A percentile compares a stretch with the other conserved stretches of the same genome.
phyloP scores from a whole-genome alignment of 2,888 invertebrate genomes.

The Cerastis leucographa region DNA sequence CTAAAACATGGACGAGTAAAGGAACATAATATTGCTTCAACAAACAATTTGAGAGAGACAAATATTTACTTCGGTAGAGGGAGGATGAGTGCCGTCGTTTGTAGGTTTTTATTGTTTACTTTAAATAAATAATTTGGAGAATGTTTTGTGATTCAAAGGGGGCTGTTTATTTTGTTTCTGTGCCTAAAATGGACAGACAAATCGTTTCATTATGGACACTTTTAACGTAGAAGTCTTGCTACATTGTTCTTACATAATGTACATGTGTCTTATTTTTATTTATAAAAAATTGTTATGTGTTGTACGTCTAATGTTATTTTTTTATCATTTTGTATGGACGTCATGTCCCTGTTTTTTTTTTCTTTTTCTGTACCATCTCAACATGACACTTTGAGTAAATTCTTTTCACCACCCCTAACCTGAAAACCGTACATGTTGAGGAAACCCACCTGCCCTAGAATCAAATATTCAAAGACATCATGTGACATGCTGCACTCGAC shows the following conservation, averaged over 20 bases:
- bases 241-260: neutral
- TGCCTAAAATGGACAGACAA: neutral
- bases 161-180: neutral
- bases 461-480: neutral
- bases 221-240: neutral
- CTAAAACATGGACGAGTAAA: conserved; percentile 1
- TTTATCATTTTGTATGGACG: too few species aligned
- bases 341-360: too few species aligned
- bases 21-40: conserved; percentile 33
- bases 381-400: neutral
- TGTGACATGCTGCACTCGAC: neutral
- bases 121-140: conserved; percentile 20
- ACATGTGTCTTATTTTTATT: too few species aligned
- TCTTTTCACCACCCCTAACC: neutral
- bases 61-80: conserved; percentile 24
- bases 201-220: neutral
- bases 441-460: neutral
- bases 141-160: conserved; percentile 8
- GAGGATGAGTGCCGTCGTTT: conserved; percentile 20
- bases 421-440: neutral
- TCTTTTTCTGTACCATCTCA: too few species aligned
- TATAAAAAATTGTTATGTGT: too few species aligned
- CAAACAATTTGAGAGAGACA: conserved; percentile 38
- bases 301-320: too few species aligned
- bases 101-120: conserved; percentile 19